phyloP scores from a whole-genome alignment of 2,888 invertebrate species.

The Brenthis ino region DNA sequence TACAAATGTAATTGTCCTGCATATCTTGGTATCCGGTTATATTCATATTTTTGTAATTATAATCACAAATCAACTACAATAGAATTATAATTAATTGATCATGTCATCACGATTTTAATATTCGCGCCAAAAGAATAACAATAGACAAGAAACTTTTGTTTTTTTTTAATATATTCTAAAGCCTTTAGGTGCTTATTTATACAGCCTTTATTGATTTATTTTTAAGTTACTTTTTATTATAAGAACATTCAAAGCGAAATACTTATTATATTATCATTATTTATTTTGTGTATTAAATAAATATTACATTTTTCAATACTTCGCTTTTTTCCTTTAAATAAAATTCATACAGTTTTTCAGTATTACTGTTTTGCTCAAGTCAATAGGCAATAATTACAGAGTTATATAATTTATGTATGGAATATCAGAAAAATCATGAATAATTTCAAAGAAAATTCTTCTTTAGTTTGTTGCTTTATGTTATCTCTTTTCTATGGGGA shows the following conservation, averaged over 20 bases:
- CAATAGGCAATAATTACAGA: too few relatives aligned
- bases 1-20: constrained; percentile 12
- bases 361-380: too few relatives aligned
- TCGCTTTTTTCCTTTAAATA: too few relatives aligned
- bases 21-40: neutral
- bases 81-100: neutral
- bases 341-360: too few relatives aligned
- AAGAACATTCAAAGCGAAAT: too few relatives aligned
- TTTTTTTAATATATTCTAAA: neutral
- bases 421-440: too few relatives aligned
- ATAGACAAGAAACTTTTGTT: neutral
- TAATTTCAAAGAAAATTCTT: too few relatives aligned
- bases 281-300: neutral
- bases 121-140: constrained; percentile 9
- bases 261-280: neutral
- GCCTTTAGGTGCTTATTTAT: neutral
- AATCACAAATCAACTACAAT: neutral
- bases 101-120: neutral
- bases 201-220: neutral
- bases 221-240: neutral
- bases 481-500: too few relatives aligned
- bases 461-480: too few relatives aligned
- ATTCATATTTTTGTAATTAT: neutral
- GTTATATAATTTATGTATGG: too few relatives aligned
- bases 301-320: neutral